Percentiles rank a stretch among this genome's conserved stretches.
These are phyloP conservation scores for Eudasyphora cyanicolor DNA, from an alignment of 2,888 invertebrate species.

Conservation along the genomic window DNA sequence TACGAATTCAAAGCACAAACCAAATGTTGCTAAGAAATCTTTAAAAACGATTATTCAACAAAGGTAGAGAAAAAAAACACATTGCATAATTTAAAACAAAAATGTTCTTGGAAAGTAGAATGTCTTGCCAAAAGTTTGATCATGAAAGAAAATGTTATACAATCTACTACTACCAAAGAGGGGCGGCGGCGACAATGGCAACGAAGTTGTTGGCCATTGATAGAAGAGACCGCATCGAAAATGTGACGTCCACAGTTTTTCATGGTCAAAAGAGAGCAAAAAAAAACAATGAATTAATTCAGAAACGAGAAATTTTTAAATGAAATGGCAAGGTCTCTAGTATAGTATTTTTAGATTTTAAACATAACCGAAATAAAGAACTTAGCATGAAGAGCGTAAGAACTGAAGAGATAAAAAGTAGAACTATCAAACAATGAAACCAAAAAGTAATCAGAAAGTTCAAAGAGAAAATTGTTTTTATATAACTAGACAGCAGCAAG, in stretches of 20 bases:
- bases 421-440: not conserved
- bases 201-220: too few relatives aligned
- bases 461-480: not conserved
- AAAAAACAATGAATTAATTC: constrained; percentile 14
- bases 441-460: not conserved
- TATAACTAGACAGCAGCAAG: not conserved
- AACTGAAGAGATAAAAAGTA: not conserved
- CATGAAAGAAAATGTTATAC: constrained; percentile 36
- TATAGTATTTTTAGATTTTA: constrained; percentile 38
- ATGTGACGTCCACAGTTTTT: constrained; percentile 36
- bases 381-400: not conserved
- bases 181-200: not conserved
- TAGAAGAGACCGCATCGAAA: not conserved
- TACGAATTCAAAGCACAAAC: not conserved
- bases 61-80: not conserved
- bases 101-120: too few relatives aligned
- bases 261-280: constrained; percentile 35
- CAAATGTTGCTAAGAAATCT: not conserved
- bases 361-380: not conserved
- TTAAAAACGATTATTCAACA: not conserved
- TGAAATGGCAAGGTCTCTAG: constrained; percentile 40
- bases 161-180: constrained; percentile 1
- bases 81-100: constrained; percentile 32
- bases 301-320: constrained; percentile 31
- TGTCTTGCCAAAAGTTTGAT: constrained; percentile 9